phyloP scores from a whole-genome alignment of 2,888 invertebrate genomes.

The Phortica okadai region DNA sequence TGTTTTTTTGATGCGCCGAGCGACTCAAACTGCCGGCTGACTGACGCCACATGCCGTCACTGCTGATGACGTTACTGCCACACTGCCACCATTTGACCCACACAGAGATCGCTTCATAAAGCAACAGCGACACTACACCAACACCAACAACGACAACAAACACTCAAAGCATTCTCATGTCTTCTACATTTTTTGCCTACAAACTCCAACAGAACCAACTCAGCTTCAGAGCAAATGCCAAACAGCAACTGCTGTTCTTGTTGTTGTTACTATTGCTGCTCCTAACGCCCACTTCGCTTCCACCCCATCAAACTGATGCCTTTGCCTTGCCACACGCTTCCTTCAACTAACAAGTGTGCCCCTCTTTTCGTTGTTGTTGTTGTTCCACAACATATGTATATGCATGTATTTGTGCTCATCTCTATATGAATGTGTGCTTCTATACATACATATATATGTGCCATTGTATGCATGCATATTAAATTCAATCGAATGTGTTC shows the following conservation, averaged over 20 bases:
- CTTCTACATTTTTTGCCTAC: constrained; percentile 37
- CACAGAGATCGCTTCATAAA: background rate
- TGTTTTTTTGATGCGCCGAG: constrained; percentile 52
- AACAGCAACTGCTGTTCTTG: constrained; percentile 20
- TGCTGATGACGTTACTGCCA: constrained; percentile 29
- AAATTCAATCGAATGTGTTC: constrained; percentile 75
- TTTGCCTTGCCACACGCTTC: constrained; percentile 6
- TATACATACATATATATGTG: constrained; percentile 44
- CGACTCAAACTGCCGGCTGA: constrained; percentile 4
- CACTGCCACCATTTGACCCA: background rate
- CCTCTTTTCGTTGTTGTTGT: constrained; percentile 19
- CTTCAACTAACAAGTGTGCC: background rate
- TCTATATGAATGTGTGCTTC: constrained; percentile 26
- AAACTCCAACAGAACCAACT: background rate
- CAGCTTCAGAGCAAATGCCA: constrained; percentile 4
- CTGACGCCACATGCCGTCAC: constrained; percentile 31
- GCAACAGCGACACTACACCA: background rate
- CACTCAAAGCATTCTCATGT: constrained; percentile 34
- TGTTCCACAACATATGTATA: no score
- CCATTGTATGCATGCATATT: constrained; percentile 73
- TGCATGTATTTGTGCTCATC: background rate
- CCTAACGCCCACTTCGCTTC: background rate
- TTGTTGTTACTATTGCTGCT: constrained; percentile 9
- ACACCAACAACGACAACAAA: constrained; percentile 11
- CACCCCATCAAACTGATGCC: constrained; percentile 7